Percentiles rank a stretch among this genome's conserved stretches.
Conservation (phyloP, 2,888 invertebrate genomes). For the Timema podura region DNA sequence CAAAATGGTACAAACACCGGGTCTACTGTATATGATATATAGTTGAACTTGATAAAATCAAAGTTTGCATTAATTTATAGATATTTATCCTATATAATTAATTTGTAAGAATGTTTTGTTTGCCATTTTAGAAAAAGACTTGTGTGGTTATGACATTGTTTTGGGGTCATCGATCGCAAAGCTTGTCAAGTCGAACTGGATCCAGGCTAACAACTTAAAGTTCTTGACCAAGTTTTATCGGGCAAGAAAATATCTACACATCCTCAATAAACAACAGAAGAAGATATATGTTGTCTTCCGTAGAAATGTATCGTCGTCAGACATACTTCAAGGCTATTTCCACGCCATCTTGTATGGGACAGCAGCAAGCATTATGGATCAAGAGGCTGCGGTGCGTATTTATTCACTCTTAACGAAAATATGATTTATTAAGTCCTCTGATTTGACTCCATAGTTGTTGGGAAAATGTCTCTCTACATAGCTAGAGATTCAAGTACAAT, state of each 20-base stretch:
- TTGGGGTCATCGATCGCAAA: conserved; percentile 55
- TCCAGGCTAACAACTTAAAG: conserved; percentile 42
- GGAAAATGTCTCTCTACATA: too few species aligned
- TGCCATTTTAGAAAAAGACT: conserved; percentile 50
- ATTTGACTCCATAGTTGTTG: too few species aligned
- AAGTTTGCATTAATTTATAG: conserved; percentile 7
- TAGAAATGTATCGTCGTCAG: conserved; percentile 48
- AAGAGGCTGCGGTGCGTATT: conserved; percentile 40
- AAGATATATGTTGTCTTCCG: conserved; percentile 56
- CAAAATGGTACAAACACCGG: too few species aligned
- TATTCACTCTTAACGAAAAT: background rate
- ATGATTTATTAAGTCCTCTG: too few species aligned
- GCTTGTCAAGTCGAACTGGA: conserved; percentile 37
- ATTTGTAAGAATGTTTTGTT: too few species aligned
- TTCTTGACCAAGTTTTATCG: conserved; percentile 48
- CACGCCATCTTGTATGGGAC: conserved; percentile 59
- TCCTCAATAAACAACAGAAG: conserved; percentile 47
- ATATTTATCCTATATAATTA: too few species aligned
- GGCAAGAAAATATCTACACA: conserved; percentile 52
- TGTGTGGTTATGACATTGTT: conserved; percentile 60
- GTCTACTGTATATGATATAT: background rate
- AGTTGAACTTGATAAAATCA: background rate
- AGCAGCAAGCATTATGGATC: conserved; percentile 43
- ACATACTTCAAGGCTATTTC: conserved; percentile 64
- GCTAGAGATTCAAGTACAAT: too few species aligned